Conservation (phyloP, 1,140 invertebrate species). For the Homarus americanus region DNA sequence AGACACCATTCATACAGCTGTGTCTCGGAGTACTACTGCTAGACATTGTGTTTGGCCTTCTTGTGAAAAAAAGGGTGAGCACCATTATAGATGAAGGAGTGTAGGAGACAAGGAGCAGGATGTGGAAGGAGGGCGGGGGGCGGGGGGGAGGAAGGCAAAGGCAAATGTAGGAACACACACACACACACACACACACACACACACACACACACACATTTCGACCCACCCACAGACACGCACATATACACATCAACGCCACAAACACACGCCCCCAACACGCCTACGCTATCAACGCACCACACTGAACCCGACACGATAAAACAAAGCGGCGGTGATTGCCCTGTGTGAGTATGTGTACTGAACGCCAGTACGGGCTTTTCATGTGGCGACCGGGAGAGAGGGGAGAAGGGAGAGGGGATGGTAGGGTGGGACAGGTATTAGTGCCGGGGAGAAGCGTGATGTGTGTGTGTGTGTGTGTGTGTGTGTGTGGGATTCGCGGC, state of each 20-base stretch:
- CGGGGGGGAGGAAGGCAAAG: too few relatives aligned
- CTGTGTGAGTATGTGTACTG: constrained; percentile 51
- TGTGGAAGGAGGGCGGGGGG: too few relatives aligned
- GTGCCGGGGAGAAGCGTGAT: neutral
- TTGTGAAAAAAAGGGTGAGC: too few relatives aligned
- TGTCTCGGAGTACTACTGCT: too few relatives aligned
- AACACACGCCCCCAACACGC: constrained; percentile 1
- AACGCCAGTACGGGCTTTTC: constrained; percentile 31
- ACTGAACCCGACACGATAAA: neutral
- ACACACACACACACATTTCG: neutral
- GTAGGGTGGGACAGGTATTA: too few relatives aligned
- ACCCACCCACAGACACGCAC: constrained; percentile 4
- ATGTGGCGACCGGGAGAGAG: constrained; percentile 7
- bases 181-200: too few relatives aligned
- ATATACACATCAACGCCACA: neutral
- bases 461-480: neutral
- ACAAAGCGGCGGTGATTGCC: constrained; percentile 48
- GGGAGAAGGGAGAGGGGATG: neutral
- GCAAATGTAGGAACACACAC: neutral
- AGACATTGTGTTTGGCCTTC: too few relatives aligned
- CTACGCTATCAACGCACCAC: constrained; percentile 12
- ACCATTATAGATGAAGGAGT: too few relatives aligned
- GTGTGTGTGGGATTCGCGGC: neutral
- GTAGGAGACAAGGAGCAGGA: too few relatives aligned
- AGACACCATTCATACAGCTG: too few relatives aligned